Evolutionary conservation across 2,797 vertebrate species (phyloP), one percentile per base, ranked within the genome.

Genomic region (Acanthopagrus latus): DNA sequence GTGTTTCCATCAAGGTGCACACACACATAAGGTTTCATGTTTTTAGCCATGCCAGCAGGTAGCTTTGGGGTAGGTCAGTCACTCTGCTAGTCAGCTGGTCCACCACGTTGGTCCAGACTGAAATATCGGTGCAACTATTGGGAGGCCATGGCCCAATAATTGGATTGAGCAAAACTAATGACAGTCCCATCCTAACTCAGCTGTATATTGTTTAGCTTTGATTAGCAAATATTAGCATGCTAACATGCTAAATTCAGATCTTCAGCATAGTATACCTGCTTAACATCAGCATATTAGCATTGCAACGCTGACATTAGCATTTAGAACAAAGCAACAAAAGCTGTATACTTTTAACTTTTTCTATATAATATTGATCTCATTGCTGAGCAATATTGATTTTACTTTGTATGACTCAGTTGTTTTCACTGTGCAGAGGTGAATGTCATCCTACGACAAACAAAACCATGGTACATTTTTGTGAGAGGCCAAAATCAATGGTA

Each of bases 391-490:
- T 77, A 75, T 83, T 84, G 80, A 64, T 59, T 77, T 77, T 21
- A 67, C 54, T 63, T 20, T n/a, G 50, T 2, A 4, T 7, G 6
- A 29, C 27, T 73, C 54, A 64, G 50, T 68, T 29, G 7, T 64
- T 70, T 76, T 62, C 33, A 71, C 78, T 80, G 78, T 63, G 21
- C 12, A 21, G 59, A 75, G 85, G 74, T 83, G 70, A 88, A 75
- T 21, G 64, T 10, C 80, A 78, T 62, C 71, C 20, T 14, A 51
- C 72, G 78, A 84, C 77, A 83, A 86, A 83, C 81, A 82, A 50
- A 69, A 57, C 20, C 41, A 25, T 1, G 23, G 50, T 55, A 52
- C 38, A 62, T 57, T 71, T 73, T 23, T 33, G 51, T 12, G 66
- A 48, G 6, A 57, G 46, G 21, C 12, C 1, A 59, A 43, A 69